Evolutionary conservation across 2,797 vertebrate species (phyloP).

Genomic region (Malacoraja senta): DNA sequence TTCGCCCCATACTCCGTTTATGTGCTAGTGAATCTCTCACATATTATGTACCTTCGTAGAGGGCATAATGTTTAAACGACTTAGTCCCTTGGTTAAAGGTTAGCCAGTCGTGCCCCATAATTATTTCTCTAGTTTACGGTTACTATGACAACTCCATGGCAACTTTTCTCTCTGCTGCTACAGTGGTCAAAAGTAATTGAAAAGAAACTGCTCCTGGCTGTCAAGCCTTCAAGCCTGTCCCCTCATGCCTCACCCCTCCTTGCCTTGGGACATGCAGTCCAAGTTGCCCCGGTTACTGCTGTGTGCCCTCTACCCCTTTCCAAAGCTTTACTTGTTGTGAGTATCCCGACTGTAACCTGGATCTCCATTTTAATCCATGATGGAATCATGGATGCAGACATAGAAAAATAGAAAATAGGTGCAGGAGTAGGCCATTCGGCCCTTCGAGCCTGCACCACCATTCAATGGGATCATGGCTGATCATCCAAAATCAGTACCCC

Average conservation of each 20-base stretch:
- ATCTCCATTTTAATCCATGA: background rate
- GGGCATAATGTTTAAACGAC: background rate
- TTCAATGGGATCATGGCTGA: too few species aligned
- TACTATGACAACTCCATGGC: background rate
- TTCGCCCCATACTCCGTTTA: background rate
- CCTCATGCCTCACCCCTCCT: too few species aligned
- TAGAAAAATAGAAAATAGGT: background rate
- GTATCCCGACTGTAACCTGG: too few species aligned
- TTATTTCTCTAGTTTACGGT: background rate
- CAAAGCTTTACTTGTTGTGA: background rate
- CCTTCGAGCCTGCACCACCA: too few species aligned
- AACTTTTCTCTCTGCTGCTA: background rate
- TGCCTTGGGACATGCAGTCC: background rate
- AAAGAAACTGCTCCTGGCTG: background rate
- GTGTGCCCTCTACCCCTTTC: background rate
- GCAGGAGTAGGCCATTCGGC: too few species aligned
- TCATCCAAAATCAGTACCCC: too few species aligned
- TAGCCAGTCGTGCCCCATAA: background rate
- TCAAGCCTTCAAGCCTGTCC: background rate
- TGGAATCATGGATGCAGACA: background rate
- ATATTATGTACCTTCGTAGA: background rate
- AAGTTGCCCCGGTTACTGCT: background rate
- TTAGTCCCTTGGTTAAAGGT: background rate
- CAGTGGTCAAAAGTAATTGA: background rate
- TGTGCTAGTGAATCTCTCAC: background rate